Percentiles rank a stretch among this genome's conserved stretches.
Conservation (phyloP, 2,113 vertebrate species). For the Elanoides forficatus region DNA sequence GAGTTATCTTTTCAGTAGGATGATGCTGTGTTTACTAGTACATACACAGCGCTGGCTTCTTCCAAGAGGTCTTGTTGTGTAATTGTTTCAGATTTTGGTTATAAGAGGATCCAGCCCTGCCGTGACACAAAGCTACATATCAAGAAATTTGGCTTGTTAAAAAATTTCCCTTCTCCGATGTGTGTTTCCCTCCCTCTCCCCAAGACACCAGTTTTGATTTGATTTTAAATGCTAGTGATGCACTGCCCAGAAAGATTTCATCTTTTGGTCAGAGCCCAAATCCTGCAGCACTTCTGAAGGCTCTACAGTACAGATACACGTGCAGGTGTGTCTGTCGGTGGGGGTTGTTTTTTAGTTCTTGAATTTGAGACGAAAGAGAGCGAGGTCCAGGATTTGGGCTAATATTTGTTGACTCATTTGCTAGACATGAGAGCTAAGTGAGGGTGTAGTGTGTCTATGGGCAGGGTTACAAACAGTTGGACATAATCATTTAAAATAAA, state of each 20-base stretch:
- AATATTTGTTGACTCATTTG: background rate
- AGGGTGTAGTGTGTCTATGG: background rate
- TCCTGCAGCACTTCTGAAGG: background rate
- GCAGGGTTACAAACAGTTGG: background rate
- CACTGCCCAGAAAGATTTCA: background rate
- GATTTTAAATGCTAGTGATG: background rate
- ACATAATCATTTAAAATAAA: background rate
- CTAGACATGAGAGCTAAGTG: background rate
- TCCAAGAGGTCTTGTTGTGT: background rate
- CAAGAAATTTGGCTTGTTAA: background rate
- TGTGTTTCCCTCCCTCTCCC: background rate
- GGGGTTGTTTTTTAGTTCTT: background rate
- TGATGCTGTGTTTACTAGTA: background rate
- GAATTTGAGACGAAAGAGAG: background rate
- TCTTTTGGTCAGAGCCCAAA: background rate
- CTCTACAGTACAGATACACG: background rate
- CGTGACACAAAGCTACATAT: background rate
- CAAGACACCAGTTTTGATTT: background rate
- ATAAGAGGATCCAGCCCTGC: background rate
- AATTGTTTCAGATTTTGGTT: background rate
- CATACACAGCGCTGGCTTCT: background rate
- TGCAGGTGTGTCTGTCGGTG: rapidly evolving
- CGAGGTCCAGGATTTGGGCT: background rate
- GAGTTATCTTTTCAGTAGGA: background rate
- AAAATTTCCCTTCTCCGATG: background rate